Conservation (phyloP, 2,888 invertebrate genomes). For the Sphinx pinastri region DNA sequence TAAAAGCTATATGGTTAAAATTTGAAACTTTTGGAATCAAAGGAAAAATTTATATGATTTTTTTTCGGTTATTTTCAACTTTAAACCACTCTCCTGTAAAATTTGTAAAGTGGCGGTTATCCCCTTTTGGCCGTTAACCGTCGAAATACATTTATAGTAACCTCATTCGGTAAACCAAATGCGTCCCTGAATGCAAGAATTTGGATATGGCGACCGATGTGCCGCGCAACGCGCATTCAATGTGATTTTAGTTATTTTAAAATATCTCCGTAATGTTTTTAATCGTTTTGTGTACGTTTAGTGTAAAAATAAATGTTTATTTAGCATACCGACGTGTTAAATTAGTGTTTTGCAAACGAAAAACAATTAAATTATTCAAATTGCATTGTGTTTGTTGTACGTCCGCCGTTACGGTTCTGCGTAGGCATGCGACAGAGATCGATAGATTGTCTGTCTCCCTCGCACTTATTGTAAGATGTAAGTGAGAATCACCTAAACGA, state of each 20-base stretch:
- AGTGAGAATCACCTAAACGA: conserved; percentile 46
- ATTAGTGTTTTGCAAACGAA: conserved; percentile 42
- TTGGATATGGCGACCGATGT: conserved; percentile 78
- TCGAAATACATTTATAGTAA: no score
- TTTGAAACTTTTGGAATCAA: no score
- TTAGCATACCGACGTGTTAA: conserved; percentile 40
- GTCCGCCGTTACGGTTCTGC: conserved; percentile 67
- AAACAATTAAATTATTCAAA: conserved; percentile 59
- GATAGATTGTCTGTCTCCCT: conserved; percentile 65
- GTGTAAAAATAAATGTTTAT: conserved; percentile 33
- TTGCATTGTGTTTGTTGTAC: conserved; percentile 59
- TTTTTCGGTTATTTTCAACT: no score
- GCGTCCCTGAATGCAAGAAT: conserved; percentile 68
- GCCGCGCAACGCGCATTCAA: conserved; percentile 66
- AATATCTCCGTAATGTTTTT: conserved; percentile 39
- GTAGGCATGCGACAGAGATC: conserved; percentile 55
- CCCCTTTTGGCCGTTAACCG: no score
- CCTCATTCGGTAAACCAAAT: conserved; percentile 40
- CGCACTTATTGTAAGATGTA: conserved; percentile 54
- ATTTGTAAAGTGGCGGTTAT: no score
- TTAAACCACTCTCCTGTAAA: no score
- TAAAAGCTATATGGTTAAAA: no score
- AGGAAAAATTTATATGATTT: no score
- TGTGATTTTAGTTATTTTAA: conserved; percentile 66
- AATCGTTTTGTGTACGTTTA: conserved; percentile 28